Evolutionary conservation across 2,797 vertebrate genomes (phyloP), one percentile per base, ranked within the genome.

Genomic region (Enteromius paludinosus): DNA sequence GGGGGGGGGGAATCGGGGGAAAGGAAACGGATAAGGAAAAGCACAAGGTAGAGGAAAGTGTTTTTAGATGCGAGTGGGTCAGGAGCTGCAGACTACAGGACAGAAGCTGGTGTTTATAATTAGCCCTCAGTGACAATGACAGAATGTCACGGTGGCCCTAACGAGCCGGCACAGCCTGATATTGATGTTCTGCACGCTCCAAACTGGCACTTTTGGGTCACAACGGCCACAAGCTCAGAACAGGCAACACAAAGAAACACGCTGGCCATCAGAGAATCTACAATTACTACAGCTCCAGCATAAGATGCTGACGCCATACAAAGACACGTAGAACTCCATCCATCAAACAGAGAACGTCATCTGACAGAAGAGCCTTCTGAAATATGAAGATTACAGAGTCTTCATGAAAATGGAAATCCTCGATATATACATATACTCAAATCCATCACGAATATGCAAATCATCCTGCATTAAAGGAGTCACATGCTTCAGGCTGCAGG

Each of bases 81-180:
- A 14, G 17, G 45, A 74, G 49, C 41, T 81, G 76, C 56, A 85
- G 71, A 1, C 81, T 52, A 25, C n/a, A 61, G 80, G 74, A 88
- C 56, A 23, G 88, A 74, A 38, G 38, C 79, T 47, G 62, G 49
- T 72, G 72, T 88, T 86, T 87, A 88, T 88, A 89, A 88, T 88
- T 88, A 89, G 87, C 85, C 59, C 75, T 85, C 70, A 64, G 83
- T 86, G 88, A 88, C 85, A 84, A 84, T 86, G 85, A 89, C 79
- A 72, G 78, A 87, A 84, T 71, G 75, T 78, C 81, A 85, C 30
- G 74, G 66, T 25, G 61, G 84, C 54, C 79, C 73, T 86, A 87
- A 84, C 83, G 64, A 82, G 83, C 33, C 35, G 56, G 68, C 78
- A 65, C 56, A 65, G 78, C 49, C 81, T 73, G 52, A 87, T 85